Base-by-base conservation (phyloP, 2,888 invertebrate species). In the Pandemis corylana region DNA sequence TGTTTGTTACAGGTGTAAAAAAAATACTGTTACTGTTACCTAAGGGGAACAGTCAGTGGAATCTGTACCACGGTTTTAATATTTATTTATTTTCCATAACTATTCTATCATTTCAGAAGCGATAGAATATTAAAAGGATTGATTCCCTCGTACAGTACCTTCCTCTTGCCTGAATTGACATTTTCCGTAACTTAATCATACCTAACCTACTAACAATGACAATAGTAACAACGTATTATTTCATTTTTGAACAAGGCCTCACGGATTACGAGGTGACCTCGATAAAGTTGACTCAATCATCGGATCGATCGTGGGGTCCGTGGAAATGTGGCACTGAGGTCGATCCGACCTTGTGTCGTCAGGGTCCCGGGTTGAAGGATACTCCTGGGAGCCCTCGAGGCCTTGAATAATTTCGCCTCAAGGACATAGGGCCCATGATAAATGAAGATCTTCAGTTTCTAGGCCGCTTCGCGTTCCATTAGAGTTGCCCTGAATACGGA, bases 321-420 rank as follows among this genome's bases (percentile, higher is more conserved):
- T 87, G 82, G 84, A 78, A 69, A 49, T 44, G 51, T 74, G 65
- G 63, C 71, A 76, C 79, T 84, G 84, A 86, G 86, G 87, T 83
- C 86, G 82, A 78, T 80, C 78, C 84, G 87, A 87, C 90, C 89
- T 90, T 89, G 88, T 82, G 80, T 80, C 81, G 80, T 79, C 86
- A 87, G 87, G 82, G 85, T 80, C 76, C 79, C 76, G 78, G 78
- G 81, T 83, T 81, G 85, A 90, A 91, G 89, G 90, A 90, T 89
- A 86, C 86, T 91, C 91, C 91, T 87, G 89, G 86, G 85, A 85
- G 82, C 80, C 81, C 70, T 75, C 78, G 72, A 80, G 86, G 86
- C 91, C 92, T 91, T 93, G 91, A 87, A 85, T 84, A 87, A 89
- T 83, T 90, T 88, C 84, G 80, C 83, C 83, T 88, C 91, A 92